Percentiles rank a stretch among this genome's conserved stretches.
phyloP scores from a whole-genome alignment of 2,888 invertebrate species.

The Calameuta idolon region DNA sequence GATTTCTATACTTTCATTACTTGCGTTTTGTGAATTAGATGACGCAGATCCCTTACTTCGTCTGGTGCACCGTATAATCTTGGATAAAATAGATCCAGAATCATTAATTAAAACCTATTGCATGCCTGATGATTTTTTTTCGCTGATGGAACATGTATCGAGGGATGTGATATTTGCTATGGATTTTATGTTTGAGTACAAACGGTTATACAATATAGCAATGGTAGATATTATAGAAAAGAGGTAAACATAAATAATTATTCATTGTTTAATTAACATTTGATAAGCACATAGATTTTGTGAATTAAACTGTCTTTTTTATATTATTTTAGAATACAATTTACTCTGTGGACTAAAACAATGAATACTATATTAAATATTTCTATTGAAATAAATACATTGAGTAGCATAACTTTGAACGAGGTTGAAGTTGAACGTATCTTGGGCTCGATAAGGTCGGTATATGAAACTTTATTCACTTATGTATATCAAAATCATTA shows the following conservation, averaged over 20 bases:
- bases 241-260: slow-evolving; percentile 40
- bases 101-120: slow-evolving; percentile 31
- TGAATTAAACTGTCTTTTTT: not conserved
- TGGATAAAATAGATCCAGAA: slow-evolving; percentile 39
- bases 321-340: slow-evolving; percentile 45
- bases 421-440: slow-evolving; percentile 47
- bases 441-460: slow-evolving; percentile 52
- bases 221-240: slow-evolving; percentile 43
- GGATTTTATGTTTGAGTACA: slow-evolving; percentile 53
- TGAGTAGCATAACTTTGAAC: slow-evolving; percentile 42
- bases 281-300: not conserved
- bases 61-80: slow-evolving; percentile 47
- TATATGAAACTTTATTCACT: slow-evolving; percentile 1
- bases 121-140: slow-evolving; percentile 43
- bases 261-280: slow-evolving; percentile 14
- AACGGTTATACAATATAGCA: slow-evolving; percentile 38
- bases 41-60: slow-evolving; percentile 34
- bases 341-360: slow-evolving; percentile 40
- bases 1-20: slow-evolving; percentile 1
- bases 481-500: not conserved
- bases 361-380: slow-evolving; percentile 49
- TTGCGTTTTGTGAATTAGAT: slow-evolving; percentile 21
- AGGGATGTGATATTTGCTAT: slow-evolving; percentile 46
- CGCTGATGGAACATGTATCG: slow-evolving; percentile 46
- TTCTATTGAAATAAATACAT: slow-evolving; percentile 44